Base-by-base conservation (phyloP, 2,888 invertebrate species). In the Branchellion lobata region DNA sequence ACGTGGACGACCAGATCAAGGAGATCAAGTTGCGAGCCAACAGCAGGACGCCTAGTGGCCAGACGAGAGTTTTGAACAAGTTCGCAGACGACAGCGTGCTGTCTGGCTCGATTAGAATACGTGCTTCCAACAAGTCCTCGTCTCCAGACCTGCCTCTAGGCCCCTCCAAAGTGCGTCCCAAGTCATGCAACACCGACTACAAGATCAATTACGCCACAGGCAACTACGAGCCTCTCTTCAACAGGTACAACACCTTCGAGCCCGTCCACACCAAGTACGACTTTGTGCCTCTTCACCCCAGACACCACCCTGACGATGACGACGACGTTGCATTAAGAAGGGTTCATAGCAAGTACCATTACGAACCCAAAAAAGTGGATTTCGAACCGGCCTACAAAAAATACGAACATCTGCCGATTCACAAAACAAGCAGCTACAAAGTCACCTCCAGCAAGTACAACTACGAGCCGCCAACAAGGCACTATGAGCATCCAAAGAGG, bases 1-100 rank as follows among this genome's bases (percentile, higher is more conserved):
- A 75, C 51, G 75, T 75, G 8, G 75, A 75, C 24, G 75, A 75
- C 33, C 33, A 75, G 36, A 75, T 75, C 57, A 75, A 53, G 33
- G 75, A 47, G 31, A 75, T 75, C 57, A 75, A 75, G 53, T 47
- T 36, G 31, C 47, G 57, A 53, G 75, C 75, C 61, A 57, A 24
- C 3, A 57, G 61, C 61, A 57, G 24, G 21, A 18, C 61, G 5
- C 61, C 61, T 5, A 57, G 3, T n/a, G 3, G 11, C 5, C 3
- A 18, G 24, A 57, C 61, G n/a, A 57, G 61, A 57, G 11, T 18
- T 18, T 47, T 14, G 11, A 24, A 24, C 14, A 24, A n/a, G n/a
- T 24, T 18, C 24, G 8, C 21, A 57, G 61, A 57, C 21, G 24
- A 18, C 21, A n/a, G 5, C 14, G 21, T 3, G 21, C n/a, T 57